phyloP scores from a whole-genome alignment of 2,797 vertebrate genomes.

The Artibeus lituratus region DNA sequence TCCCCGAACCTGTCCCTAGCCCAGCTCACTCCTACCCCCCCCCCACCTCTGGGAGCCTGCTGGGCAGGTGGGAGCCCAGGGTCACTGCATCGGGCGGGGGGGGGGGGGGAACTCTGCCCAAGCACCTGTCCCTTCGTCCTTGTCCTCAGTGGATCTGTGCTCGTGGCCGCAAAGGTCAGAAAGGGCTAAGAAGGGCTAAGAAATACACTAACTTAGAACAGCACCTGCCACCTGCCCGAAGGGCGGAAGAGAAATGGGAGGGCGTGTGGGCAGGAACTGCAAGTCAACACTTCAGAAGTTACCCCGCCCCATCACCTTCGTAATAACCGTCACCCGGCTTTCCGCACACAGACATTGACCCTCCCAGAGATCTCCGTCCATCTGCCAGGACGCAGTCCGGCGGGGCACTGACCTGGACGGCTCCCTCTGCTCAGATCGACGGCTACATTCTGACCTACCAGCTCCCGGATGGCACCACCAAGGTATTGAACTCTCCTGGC shows the following conservation, averaged over 20 bases:
- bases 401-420: conserved; percentile 86
- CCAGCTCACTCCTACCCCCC: no score
- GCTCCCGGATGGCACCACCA: conserved; percentile 77
- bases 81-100: no score
- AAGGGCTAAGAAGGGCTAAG: no score
- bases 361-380: conserved; percentile 85
- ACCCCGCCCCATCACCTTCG: background rate
- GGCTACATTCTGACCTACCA: conserved; percentile 89
- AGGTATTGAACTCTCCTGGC: conserved; percentile 67
- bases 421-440: conserved; percentile 87
- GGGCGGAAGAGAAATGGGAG: background rate
- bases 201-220: no score
- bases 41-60: background rate
- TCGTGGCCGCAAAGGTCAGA: background rate
- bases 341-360: conserved; percentile 87
- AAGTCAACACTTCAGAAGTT: background rate
- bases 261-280: background rate
- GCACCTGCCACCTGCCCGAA: background rate
- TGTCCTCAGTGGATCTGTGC: background rate
- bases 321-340: background rate
- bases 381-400: conserved; percentile 82
- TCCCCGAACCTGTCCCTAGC: fast-evolving
- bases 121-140: background rate
- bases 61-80: background rate
- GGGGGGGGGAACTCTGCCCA: background rate